Conservation (phyloP, 1,140 invertebrate genomes). For the Tribolium madens region DNA sequence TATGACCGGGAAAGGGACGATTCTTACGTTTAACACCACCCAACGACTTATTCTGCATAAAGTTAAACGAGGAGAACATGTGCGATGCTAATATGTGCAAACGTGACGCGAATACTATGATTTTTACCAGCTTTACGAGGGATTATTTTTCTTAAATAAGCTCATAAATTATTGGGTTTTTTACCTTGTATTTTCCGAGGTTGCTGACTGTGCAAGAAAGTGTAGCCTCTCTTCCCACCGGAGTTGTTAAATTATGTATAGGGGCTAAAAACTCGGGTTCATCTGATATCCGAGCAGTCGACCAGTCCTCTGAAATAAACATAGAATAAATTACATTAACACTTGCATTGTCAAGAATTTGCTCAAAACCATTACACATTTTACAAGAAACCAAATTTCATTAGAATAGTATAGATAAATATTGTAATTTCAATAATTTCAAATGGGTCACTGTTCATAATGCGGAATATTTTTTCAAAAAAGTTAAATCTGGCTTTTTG, state of each 20-base stretch:
- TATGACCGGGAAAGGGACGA: background rate
- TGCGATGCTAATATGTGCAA: background rate
- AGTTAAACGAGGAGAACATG: background rate
- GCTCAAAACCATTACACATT: background rate
- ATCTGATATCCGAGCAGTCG: slow-evolving; percentile 60
- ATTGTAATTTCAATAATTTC: too few species aligned
- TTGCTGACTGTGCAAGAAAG: slow-evolving; percentile 82
- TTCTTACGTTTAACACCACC: background rate
- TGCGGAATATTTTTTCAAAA: too few species aligned
- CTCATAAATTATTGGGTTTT: slow-evolving; percentile 47
- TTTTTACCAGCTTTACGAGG: background rate
- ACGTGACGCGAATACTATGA: background rate
- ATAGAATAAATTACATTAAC: slow-evolving; percentile 42
- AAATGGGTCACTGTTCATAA: too few species aligned
- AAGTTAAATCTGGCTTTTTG: too few species aligned
- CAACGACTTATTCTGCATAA: background rate
- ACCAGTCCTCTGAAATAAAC: slow-evolving; percentile 58
- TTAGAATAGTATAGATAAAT: too few species aligned
- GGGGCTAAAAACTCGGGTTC: slow-evolving; percentile 79
- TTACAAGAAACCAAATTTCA: too few species aligned
- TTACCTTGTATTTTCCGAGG: slow-evolving; percentile 83
- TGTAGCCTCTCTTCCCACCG: slow-evolving; percentile 80
- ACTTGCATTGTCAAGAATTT: background rate
- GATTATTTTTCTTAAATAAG: slow-evolving; percentile 11
- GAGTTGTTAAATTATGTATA: slow-evolving; percentile 81